Base-by-base conservation (phyloP, 2,113 vertebrate species). In the Mandrillus leucophaeus region DNA sequence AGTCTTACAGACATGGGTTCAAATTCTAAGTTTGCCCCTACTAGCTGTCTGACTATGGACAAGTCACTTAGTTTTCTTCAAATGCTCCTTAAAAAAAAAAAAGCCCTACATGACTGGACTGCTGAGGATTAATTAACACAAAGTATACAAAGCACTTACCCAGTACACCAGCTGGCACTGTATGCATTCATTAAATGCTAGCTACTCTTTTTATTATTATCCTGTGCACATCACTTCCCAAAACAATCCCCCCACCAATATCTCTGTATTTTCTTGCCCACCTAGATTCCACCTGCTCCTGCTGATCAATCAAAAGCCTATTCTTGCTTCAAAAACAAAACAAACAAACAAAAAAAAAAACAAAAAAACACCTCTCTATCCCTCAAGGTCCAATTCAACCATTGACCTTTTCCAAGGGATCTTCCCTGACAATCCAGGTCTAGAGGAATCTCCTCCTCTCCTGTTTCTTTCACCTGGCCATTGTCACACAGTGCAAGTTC, bases 31-130 rank as follows among this genome's bases (percentile, higher is more conserved):
- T 43, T 38, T 80, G 40, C 11, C 75, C 43, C 50, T 55, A 68
- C 30, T 45, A 80, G 73, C 61, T 78, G 13, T 59, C 40, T 9
- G 52, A 35, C 76, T 20, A 35, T 9, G 45, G 7, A 38, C n/a
- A 38, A 72, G 7, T 75, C 83, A 55, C 50, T 88, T 87, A 35
- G 38, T 91, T 79, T 64, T 92, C 61, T 96, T 70, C n/a, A n/a
- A 85, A 75, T 20, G 12, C 4, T 16, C 23, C 66, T 55, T 20
- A 2, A 55, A 55, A 55, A 55, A 52, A 55, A 55, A 86, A 4
- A 59, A 64, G 8, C 40, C 25, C 79, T 68, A 6, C 8, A 0
- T 90, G 72, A 52, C 4, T 90, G 35, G n/a, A 16, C 1, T 43
- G 61, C 55, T n/a, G 13, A 93, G 45, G 30, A 66, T 40, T 52